Base-by-base conservation (phyloP, 2,797 vertebrate species). In the Lutjanus argentimaculatus region DNA sequence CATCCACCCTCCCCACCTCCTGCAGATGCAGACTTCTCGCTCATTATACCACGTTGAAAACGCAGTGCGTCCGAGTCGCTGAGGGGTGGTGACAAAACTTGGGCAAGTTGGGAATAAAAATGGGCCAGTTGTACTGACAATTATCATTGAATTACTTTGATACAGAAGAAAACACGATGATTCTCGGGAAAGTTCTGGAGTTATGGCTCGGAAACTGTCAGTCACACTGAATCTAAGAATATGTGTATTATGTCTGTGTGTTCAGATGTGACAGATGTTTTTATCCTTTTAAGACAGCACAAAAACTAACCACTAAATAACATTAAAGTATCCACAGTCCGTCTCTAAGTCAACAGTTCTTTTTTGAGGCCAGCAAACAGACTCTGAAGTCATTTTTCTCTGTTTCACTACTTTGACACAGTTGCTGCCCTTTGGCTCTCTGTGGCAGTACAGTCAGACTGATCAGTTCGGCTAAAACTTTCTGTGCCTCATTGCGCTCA, bases 401-500 rank as follows among this genome's bases (percentile, higher is more conserved):
- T 7, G 61, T 85, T 77, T 79, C 75, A 63, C 25, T 22, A 1
- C 82, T 74, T 48, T 51, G 61, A 82, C 75, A 70, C 72, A 64
- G 58, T 36, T 4, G 4, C 72, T 85, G 80, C 51, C 80, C 80
- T 67, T 62, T 65, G 84, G 84, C 86, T 82, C 53, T 68, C 42
- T 21, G 63, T 36, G 72, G 48, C 75, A 72, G 80, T 53, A 70
- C 79, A 78, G 85, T 82, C 73, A 80, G 78, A 64, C 78, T 16
- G 89, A 92, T 91, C 89, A 72, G 70, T 75, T 83, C 25, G 16
- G 79, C 68, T 72, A 13, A 85, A 88, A 89, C 69, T 82, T 88
- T 77, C 88, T 79, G 78, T 17, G 79, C 77, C 82, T 89, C 88
- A 59, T 88, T 84, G 82, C 84, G 45, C 81, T 79, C 67, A 66